Base-by-base conservation (phyloP, 2,888 invertebrate genomes). In the Frankliniella intonsa region DNA sequence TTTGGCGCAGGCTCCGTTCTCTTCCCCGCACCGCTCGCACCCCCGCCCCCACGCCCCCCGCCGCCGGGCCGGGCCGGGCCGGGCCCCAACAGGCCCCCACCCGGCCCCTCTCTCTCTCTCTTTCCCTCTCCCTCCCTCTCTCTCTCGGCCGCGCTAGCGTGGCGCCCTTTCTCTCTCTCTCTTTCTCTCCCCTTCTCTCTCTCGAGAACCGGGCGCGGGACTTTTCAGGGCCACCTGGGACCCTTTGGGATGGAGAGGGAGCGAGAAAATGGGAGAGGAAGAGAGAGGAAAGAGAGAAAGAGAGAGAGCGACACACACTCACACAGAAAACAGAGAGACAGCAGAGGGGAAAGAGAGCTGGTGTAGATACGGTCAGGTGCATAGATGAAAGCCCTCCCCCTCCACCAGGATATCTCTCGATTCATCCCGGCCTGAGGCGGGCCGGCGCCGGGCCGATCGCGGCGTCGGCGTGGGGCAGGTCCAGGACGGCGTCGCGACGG, bases 171-270 rank as follows among this genome's bases (percentile, higher is more conserved):
- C 62, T 17, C 62, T 62, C 62, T 22, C 10, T 25, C 69, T 25
- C 69, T 12, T n/a, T 19, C 69, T 22, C 25, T n/a, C 69, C 7
- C 62, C 2, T 22, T 22, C 25, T 76, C 69, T 25, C 69, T 76
- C 69, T 76, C 69, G 69, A 76, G 69, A 22, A 76, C 25, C 69
- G 69, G 69, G 69, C 69, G 69, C 69, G 69, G 69, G 69, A 76
- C 69, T 76, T 76, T 76, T 76, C 69, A 76, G 69, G 69, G 69
- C 69, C 69, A 76, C 69, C 69, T 76, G 69, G 69, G 69, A 76
- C 69, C 69, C 69, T 76, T 76, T 76, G 69, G 69, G 69, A 76
- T 76, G 69, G 69, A 76, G 69, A 76, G 69, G 69, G 69, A 76
- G 69, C 69, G 69, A 76, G 69, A 76, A 76, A 76, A 76, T 76